Evolutionary conservation across 2,797 vertebrate species (phyloP), one percentile per base, ranked within the genome.

Genomic region (Molossus alvarezi): DNA sequence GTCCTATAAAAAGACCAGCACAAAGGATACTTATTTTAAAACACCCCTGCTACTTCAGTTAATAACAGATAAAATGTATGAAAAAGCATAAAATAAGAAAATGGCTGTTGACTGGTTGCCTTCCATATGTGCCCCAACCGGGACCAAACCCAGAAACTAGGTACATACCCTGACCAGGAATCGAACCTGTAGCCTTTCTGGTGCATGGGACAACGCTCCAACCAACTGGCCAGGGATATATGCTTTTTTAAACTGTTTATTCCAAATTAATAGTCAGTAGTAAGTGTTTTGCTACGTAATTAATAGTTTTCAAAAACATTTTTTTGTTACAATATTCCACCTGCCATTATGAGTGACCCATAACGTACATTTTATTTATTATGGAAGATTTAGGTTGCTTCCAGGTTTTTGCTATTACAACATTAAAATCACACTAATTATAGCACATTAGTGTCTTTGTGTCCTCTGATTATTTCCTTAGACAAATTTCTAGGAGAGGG

Each of bases 1-100:
- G 0, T 99, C 99, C 99, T 99, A 96, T 3, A 81, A 58, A 84
- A 76, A 95, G 41, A 89, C 5, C 55, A 80, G 37, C 57, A 96
- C 3, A 95, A 23, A 90, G 25, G 15, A 29, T 14, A 64, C 18
- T 41, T 72, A 51, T 60, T 80, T 69, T 71, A 72, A 79, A 90
- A 94, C 51, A 62, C 4, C 4, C 11, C 33, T 12, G 15, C 23
- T 13, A 21, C 25, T 75, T 60, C 69, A 69, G 45, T 13, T 45
- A 37, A 62, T 7, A 58, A 11, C 25, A 51, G 29, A 76, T 29
- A 76, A 95, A 94, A 90, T 11, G 82, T 11, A 71, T 20, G 51
- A 80, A 82, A 93, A 76, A 62, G 12, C 25, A 55, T 13, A 65
- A 55, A 62, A n/a, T 65, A 37, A 82, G 53, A 72, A 80, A 88